Evolutionary conservation across 2,888 invertebrate species (phyloP).

Genomic region (Eristalis pertinax): DNA sequence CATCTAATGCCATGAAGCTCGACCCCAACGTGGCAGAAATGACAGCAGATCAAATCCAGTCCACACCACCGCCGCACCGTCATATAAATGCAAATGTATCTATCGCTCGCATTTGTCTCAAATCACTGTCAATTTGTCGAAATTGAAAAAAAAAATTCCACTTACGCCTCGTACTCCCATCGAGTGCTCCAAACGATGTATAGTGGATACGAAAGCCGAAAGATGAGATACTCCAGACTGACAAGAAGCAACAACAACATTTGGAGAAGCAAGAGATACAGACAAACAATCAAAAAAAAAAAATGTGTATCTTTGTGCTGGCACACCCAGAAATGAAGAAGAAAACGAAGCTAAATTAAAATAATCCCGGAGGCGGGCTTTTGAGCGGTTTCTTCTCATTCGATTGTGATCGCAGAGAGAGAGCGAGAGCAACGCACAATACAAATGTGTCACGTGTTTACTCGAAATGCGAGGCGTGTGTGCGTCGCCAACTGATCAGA

Average conservation of each 20-base stretch:
- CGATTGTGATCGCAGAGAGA: conserved; percentile 15
- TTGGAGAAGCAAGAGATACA: background rate
- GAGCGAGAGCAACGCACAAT: background rate
- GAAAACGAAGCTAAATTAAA: conserved; percentile 44
- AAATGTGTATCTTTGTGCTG: conserved; percentile 28
- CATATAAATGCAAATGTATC: too few relatives aligned
- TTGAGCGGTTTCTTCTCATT: conserved; percentile 2
- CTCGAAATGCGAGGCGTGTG: too few relatives aligned
- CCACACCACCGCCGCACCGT: too few relatives aligned
- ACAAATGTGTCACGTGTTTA: background rate
- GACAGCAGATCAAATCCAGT: too few relatives aligned
- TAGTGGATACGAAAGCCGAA: background rate
- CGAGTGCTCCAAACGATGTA: background rate
- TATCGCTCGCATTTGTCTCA: background rate
- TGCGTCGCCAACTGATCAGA: too few relatives aligned
- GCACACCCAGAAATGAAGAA: conserved; percentile 51
- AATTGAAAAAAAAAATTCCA: conserved; percentile 16
- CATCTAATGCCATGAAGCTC: too few relatives aligned
- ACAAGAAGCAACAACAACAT: background rate
- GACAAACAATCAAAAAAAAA: background rate
- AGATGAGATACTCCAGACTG: conserved; percentile 6
- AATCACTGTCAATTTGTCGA: background rate
- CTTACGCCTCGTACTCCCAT: background rate
- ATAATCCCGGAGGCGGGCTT: conserved; percentile 55
- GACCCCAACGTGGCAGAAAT: too few relatives aligned